These are phyloP conservation scores for Latrodectus geometricus DNA, from an alignment of 1,140 invertebrate genomes.

Conservation along the genomic window DNA sequence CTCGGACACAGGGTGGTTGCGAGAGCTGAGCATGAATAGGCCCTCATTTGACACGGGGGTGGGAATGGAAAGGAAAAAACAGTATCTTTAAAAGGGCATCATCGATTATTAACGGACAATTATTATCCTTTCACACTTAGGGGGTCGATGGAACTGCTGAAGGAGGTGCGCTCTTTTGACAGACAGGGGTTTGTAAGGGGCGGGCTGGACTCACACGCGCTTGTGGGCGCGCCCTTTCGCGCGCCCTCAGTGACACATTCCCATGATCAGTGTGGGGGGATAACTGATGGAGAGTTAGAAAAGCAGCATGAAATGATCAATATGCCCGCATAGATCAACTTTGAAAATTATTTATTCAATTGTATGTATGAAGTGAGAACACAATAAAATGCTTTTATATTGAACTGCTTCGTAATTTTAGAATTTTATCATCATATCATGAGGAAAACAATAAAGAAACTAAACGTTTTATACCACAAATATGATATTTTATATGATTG, in stretches of 20 bases:
- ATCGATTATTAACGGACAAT: conserved; percentile 61
- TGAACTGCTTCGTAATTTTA: too few relatives aligned
- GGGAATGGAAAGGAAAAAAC: conserved; percentile 25
- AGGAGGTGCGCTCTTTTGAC: conserved; percentile 47
- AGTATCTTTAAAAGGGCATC: conserved; percentile 47
- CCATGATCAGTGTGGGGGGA: not conserved
- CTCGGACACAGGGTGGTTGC: not conserved
- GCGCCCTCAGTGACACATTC: conserved; percentile 27
- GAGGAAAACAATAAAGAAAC: too few relatives aligned
- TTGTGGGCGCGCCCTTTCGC: conserved; percentile 26
- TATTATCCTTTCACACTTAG: conserved; percentile 52
- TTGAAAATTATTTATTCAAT: too few relatives aligned
- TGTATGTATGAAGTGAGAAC: too few relatives aligned
- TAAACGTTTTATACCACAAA: too few relatives aligned
- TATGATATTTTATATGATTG: too few relatives aligned
- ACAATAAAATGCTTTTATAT: too few relatives aligned
- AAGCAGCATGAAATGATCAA: not conserved
- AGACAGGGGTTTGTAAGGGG: conserved; percentile 26
- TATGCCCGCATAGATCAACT: too few relatives aligned
- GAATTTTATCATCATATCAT: too few relatives aligned
- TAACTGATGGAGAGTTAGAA: not conserved
- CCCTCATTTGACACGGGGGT: conserved; percentile 49
- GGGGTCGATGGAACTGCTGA: not conserved
- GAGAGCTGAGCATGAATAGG: not conserved
- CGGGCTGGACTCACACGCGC: not conserved